Conservation (phyloP, 2,113 vertebrate species). For the Plotosus lineatus region DNA sequence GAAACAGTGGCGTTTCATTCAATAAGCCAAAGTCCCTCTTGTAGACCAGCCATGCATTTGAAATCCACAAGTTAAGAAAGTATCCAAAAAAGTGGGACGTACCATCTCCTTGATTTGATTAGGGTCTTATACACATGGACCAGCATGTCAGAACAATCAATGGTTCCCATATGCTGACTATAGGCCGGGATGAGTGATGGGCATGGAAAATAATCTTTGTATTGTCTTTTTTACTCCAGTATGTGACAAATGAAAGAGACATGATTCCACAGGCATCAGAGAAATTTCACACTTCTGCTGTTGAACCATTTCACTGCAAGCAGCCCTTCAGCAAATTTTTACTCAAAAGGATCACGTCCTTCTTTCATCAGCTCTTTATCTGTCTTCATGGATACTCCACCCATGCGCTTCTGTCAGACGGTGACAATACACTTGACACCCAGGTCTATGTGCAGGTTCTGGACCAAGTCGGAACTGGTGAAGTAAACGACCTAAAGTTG, state of each 20-base stretch:
- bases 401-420: conserved; percentile 31
- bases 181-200: conserved; percentile 46
- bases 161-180: conserved; percentile 42
- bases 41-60: conserved; percentile 46
- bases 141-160: conserved; percentile 49
- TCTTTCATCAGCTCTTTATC: conserved; percentile 49
- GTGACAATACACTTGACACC: conserved; percentile 42
- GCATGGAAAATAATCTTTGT: conserved; percentile 36
- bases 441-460: conserved; percentile 35
- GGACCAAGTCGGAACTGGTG: conserved; percentile 37
- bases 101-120: conserved; percentile 43
- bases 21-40: conserved; percentile 24
- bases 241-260: conserved; percentile 44
- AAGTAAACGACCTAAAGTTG: conserved; percentile 26
- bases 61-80: conserved; percentile 40
- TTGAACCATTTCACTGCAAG: conserved; percentile 53
- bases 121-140: conserved; percentile 45
- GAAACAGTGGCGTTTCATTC: conserved; percentile 39
- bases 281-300: conserved; percentile 51
- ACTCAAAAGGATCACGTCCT: conserved; percentile 46
- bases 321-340: conserved; percentile 48
- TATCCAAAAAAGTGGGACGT: conserved; percentile 40
- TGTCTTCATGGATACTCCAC: conserved; percentile 43
- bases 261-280: conserved; percentile 51
- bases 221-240: conserved; percentile 37